phyloP scores from a whole-genome alignment of 2,888 invertebrate species.

The Mythimna ferrago region DNA sequence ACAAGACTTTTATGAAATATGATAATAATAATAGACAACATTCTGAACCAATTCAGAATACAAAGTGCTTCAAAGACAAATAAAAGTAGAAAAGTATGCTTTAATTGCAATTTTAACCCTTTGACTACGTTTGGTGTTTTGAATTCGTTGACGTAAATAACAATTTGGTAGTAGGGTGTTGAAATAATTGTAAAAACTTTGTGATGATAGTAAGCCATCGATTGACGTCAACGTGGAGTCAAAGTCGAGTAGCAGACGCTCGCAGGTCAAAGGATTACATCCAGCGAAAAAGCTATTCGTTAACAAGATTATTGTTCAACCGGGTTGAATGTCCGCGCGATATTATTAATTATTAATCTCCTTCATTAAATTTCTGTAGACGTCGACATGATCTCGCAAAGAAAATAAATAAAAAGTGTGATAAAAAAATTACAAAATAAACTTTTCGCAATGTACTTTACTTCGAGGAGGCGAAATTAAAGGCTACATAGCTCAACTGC shows the following conservation, averaged over 20 bases:
- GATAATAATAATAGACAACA: constrained; percentile 41
- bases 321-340: constrained; percentile 25
- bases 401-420: constrained; percentile 44
- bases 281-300: constrained; percentile 51
- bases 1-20: constrained; percentile 51
- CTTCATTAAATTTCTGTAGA: constrained; percentile 45
- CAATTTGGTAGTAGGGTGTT: constrained; percentile 28
- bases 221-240: constrained; percentile 24
- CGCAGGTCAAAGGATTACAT: constrained; percentile 47
- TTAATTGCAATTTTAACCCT: constrained; percentile 36
- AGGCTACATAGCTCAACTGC: constrained; percentile 57
- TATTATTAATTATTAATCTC: constrained; percentile 48
- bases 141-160: constrained; percentile 38
- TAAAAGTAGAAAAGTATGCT: constrained; percentile 54
- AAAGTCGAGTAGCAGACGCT: constrained; percentile 21
- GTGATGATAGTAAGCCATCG: constrained; percentile 38
- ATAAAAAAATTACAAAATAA: constrained; percentile 55
- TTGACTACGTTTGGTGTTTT: constrained; percentile 46
- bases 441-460: constrained; percentile 61
- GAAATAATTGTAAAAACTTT: constrained; percentile 35
- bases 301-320: constrained; percentile 37
- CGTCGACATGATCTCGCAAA: constrained; percentile 51
- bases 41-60: constrained; percentile 48
- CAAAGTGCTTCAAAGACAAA: constrained; percentile 55
- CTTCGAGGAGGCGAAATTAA: constrained; percentile 38